Evolutionary conservation across 1,140 invertebrate genomes (phyloP), one percentile per base, ranked within the genome.

Genomic region (Matsumurasca onukii): DNA sequence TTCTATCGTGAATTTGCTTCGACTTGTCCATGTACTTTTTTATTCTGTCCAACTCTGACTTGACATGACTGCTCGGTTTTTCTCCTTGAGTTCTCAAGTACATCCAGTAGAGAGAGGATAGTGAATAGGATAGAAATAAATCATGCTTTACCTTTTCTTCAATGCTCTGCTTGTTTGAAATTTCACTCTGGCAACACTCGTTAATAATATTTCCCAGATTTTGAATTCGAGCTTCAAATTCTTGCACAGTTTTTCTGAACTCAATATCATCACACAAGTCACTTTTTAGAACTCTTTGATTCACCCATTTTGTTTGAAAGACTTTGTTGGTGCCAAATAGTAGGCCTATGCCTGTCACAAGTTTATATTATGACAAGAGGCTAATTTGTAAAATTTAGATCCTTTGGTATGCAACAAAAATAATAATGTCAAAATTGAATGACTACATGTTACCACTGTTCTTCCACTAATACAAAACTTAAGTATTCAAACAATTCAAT

Each of bases 101-200:
- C 48, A 86, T 78, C 84, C 85, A 88, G 72, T 82, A 83, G 17
- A 86, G 74, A 0, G 84, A 84, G 77, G 85, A 86, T 27, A 86
- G 74, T 2, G 82, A 77, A 70, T 83, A 86, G 0, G 80, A 78
- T 17, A 85, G 74, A 72, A 86, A 86, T 63, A 87, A 76, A 78
- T 88, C 85, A 34, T 83, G 81, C 76, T 86, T 84, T 29, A 86
- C 82, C 76, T 83, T 81, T 30, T 85, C 82, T 71, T 82, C 82
- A 20, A 80, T 68, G 12, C 77, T 74, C 65, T 86, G 71, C 69
- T 82, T 80, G 22, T 81, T 78, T 48, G 82, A 81, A 30, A 82
- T 76, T 45, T 79, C 75, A 63, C 59, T 31, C 39, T 63, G 29
- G 39, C 59, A 63, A 29, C 59, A 63, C 30, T 20, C 22, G 31